phyloP scores from a whole-genome alignment of 53 echinoderm and acorn worm genomes.

The Patiria pectinifera region DNA sequence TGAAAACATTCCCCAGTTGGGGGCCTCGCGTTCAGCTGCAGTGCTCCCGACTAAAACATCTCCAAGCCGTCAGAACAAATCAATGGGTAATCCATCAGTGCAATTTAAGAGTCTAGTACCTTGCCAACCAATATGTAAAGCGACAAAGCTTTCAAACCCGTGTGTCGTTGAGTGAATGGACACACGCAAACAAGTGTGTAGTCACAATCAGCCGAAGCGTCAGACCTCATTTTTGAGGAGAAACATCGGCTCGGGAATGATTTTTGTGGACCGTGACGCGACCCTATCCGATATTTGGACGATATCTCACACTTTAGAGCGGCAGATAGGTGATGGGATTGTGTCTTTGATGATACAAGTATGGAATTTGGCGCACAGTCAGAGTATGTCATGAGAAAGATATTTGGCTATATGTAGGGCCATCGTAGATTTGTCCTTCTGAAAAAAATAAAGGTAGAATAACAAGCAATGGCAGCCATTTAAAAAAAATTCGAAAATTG shows the following conservation, averaged over 20 bases:
- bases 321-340: neutral
- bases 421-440: too few relatives aligned
- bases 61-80: conserved; percentile 39
- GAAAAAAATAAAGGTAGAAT: too few relatives aligned
- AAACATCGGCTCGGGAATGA: neutral
- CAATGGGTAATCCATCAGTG: conserved; percentile 28
- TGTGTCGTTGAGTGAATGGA: neutral
- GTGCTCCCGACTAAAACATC: neutral
- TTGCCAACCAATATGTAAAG: neutral
- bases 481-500: too few relatives aligned
- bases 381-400: too few relatives aligned
- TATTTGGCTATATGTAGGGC: too few relatives aligned
- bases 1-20: neutral
- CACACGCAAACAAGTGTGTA: conserved; percentile 17
- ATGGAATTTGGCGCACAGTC: too few relatives aligned
- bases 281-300: neutral
- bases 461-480: too few relatives aligned
- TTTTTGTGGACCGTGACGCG: neutral
- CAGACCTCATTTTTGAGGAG: neutral
- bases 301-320: neutral
- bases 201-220: neutral
- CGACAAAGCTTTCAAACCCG: neutral
- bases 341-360: too few relatives aligned
- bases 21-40: neutral
- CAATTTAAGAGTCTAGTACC: neutral